Evolutionary conservation across 2,113 vertebrate genomes (phyloP), one percentile per base, ranked within the genome.

Genomic region (Alces alces): DNA sequence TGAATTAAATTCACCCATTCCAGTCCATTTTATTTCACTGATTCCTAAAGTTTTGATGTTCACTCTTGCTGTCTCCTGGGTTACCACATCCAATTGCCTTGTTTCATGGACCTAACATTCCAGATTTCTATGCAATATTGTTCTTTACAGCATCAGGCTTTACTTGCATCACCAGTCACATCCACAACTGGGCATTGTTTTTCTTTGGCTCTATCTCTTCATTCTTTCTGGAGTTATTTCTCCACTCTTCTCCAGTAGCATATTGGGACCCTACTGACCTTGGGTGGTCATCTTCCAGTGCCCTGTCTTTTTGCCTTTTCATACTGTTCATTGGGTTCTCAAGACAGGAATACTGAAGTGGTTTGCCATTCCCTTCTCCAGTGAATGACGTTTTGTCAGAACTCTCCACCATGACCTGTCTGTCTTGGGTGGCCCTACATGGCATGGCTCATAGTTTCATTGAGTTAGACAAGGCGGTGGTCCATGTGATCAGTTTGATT

Each of bases 261-360:
- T 36, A 36, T 36, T 36, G 64, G 9, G n/a, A 4, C n/a, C 19
- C 19, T 70, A 39, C 3, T 0, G 0, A 70, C 66, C n/a, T 39
- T 9, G 66, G 33, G 5, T 0, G 0, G 36, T 23, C 19, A 70
- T 23, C 66, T 12, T 3, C 39, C n/a, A 70, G 19, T 21, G 19
- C 6, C 19, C n/a, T 70, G 12, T 23, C 19, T 39, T 58, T 58
- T 58, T 58, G 57, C 25, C 23, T 58, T 57, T 58, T 58, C 57
- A 27, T 58, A 27, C 57, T 58, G 57, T 27, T 58, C n/a, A 70
- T 23, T n/a, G n/a, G n/a, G n/a, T 70, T 36, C 64, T 70, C 17
- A 70, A 70, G 64, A 17, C 17, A 70, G 36, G 17, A 70, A 70
- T 36, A 70, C n/a, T 36, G 64, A 36, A 3, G 9, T 36, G 17